phyloP scores from a whole-genome alignment of 2,797 vertebrate genomes.

The Cottoperca gobio region DNA sequence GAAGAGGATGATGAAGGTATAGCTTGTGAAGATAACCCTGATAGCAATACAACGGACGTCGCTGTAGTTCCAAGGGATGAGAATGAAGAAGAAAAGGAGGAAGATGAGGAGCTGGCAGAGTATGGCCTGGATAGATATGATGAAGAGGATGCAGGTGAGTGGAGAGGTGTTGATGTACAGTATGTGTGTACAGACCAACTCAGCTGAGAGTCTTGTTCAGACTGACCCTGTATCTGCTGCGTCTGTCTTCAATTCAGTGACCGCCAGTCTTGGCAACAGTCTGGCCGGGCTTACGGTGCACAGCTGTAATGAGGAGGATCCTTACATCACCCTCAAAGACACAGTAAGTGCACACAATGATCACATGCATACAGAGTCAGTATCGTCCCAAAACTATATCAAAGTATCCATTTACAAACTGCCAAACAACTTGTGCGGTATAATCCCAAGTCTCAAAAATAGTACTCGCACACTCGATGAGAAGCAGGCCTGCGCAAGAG shows the following conservation, averaged over 20 bases:
- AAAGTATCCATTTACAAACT: too few species aligned
- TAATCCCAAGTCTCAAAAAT: too few species aligned
- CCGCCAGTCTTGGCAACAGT: slow-evolving; percentile 90
- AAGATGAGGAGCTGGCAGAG: slow-evolving; percentile 90
- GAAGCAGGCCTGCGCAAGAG: too few species aligned
- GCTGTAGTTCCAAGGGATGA: slow-evolving; percentile 49
- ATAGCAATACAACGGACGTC: slow-evolving; percentile 36
- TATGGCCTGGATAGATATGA: slow-evolving; percentile 95
- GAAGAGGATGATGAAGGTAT: slow-evolving; percentile 84
- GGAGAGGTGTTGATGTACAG: neutral
- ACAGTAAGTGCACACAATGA: slow-evolving; percentile 85
- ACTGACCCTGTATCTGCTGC: neutral
- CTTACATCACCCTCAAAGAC: slow-evolving; percentile 95
- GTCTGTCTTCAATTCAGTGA: slow-evolving; percentile 70
- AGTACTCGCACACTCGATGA: too few species aligned
- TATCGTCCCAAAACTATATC: too few species aligned
- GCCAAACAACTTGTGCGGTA: too few species aligned
- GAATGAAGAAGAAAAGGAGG: slow-evolving; percentile 56
- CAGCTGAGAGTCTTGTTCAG: neutral
- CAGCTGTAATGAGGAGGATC: slow-evolving; percentile 92
- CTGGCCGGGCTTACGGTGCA: slow-evolving; percentile 93
- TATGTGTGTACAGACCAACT: neutral
- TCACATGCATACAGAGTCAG: neutral
- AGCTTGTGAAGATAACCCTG: slow-evolving; percentile 44
- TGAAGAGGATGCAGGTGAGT: slow-evolving; percentile 86